A percentile compares a stretch with the other conserved stretches of the same genome.
Conservation (phyloP, 2,888 invertebrate genomes). For the Ectemnius cavifrons region DNA sequence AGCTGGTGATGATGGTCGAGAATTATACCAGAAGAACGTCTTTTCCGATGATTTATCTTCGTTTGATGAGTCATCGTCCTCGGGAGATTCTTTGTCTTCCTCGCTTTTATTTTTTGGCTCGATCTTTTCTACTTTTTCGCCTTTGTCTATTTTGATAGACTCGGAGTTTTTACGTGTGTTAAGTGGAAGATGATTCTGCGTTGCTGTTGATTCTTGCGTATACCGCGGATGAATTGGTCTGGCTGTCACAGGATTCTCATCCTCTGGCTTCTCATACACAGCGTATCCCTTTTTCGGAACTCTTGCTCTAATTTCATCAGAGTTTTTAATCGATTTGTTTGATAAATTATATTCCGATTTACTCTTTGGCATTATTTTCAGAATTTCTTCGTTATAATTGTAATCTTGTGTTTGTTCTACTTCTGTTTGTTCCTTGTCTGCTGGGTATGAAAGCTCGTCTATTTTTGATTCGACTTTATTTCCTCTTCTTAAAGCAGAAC, state of each 20-base stretch:
- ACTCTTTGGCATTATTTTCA: neutral
- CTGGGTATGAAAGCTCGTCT: no score
- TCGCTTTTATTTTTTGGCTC: constrained; percentile 13
- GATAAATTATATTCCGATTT: neutral
- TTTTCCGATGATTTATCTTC: constrained; percentile 46
- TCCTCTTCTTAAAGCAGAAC: no score
- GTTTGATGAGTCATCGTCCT: constrained; percentile 41
- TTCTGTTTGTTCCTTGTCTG: constrained; percentile 4
- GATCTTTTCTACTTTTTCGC: constrained; percentile 31
- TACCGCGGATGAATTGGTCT: no score
- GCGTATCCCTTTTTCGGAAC: constrained; percentile 40
- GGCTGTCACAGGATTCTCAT: no score
- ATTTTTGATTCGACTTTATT: no score
- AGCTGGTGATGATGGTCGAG: constrained; percentile 68
- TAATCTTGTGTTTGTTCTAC: constrained; percentile 1
- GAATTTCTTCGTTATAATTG: no score
- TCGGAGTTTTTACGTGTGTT: neutral
- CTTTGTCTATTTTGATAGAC: constrained; percentile 10
- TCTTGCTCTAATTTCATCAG: neutral
- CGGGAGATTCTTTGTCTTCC: constrained; percentile 28
- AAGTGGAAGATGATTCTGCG: no score
- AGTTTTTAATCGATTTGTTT: neutral
- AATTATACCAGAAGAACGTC: constrained; percentile 63
- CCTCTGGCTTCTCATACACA: constrained; percentile 56
- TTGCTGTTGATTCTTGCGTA: no score